phyloP scores from a whole-genome alignment of 2,888 invertebrate genomes.

The Catonia carolina region DNA sequence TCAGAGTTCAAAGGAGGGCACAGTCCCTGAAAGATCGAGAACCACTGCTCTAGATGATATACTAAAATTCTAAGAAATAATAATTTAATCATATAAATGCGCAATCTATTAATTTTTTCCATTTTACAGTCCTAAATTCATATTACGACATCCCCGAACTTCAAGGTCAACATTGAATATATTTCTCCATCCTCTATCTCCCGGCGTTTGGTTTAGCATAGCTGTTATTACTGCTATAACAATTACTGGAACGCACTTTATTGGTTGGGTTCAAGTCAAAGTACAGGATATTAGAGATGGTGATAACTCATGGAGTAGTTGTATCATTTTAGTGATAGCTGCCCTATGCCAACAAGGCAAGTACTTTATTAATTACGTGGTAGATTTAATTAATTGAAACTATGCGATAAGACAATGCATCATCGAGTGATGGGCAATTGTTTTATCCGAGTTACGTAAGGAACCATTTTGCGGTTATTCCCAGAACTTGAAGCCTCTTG shows the following conservation, averaged over 20 bases:
- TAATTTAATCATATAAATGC: too few species aligned
- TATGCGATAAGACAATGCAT: too few species aligned
- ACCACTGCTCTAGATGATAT: too few species aligned
- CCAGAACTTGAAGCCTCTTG: too few species aligned
- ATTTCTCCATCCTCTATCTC: conserved; percentile 24
- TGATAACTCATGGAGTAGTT: conserved; percentile 21
- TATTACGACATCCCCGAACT: conserved; percentile 20
- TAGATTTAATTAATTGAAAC: background rate
- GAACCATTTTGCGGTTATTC: too few species aligned
- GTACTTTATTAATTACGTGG: background rate
- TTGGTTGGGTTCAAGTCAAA: conserved; percentile 2
- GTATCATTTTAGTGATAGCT: conserved; percentile 20
- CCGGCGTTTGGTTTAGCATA: conserved; percentile 22
- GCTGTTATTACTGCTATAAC: conserved; percentile 11
- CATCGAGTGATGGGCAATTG: too few species aligned
- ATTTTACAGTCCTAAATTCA: conserved; percentile 23
- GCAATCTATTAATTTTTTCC: too few species aligned
- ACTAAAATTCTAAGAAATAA: too few species aligned
- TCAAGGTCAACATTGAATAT: conserved; percentile 18
- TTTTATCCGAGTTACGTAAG: too few species aligned
- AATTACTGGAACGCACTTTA: conserved; percentile 5
- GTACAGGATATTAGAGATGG: background rate
- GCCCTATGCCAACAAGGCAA: conserved; percentile 27
- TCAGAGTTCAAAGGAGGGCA: too few species aligned
- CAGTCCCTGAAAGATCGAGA: too few species aligned